phyloP scores from a whole-genome alignment of 2,888 invertebrate genomes.

The Dasysyrphus tricinctus region DNA sequence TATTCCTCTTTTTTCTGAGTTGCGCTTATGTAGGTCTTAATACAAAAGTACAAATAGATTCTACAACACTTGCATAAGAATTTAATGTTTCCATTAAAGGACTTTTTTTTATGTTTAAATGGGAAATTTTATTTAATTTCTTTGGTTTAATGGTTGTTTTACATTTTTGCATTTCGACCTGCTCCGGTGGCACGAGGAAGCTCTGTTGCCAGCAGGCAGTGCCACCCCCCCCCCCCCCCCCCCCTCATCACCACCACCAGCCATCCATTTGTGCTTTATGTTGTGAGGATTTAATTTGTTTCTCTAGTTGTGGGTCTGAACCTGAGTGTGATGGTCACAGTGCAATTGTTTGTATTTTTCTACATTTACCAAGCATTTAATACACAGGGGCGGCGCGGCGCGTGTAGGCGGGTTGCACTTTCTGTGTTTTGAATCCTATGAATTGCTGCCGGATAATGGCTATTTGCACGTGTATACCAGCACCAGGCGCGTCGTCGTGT shows the following conservation, averaged over 20 bases:
- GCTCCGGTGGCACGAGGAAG: neutral
- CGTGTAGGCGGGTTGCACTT: neutral
- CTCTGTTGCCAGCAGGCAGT: neutral
- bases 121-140: conserved; percentile 26
- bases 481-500: conserved; percentile 25
- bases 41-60: conserved; percentile 42
- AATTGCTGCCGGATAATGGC: conserved; percentile 67
- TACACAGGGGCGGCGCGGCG: conserved; percentile 35
- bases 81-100: conserved; percentile 58
- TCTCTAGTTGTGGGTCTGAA: conserved; percentile 44
- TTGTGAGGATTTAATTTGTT: conserved; percentile 67
- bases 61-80: conserved; percentile 44
- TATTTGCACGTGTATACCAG: conserved; percentile 64
- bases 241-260: neutral
- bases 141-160: conserved; percentile 47
- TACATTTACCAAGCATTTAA: conserved; percentile 56
- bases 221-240: too few species aligned
- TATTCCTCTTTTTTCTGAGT: neutral
- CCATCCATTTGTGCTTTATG: conserved; percentile 36
- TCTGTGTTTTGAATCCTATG: conserved; percentile 57
- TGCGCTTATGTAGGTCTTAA: conserved; percentile 17
- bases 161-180: conserved; percentile 57
- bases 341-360: conserved; percentile 48
- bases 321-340: conserved; percentile 53
- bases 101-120: conserved; percentile 37